A percentile compares a stretch with the other conserved stretches of the same genome.
Conservation (phyloP, 2,797 vertebrate genomes). For the Todus mexicanus region DNA sequence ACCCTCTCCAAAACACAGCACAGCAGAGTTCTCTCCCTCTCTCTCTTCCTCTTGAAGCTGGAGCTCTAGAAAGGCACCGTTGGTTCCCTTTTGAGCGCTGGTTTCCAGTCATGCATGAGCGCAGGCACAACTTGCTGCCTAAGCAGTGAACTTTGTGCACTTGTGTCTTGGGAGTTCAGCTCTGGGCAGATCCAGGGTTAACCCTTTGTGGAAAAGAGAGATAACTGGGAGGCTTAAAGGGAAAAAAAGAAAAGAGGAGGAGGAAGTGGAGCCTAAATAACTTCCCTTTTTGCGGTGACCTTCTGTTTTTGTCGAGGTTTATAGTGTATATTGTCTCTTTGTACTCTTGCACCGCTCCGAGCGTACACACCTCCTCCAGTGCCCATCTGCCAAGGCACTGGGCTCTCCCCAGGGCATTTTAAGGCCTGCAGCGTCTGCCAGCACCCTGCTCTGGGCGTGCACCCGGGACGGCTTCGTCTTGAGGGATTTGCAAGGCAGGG, state of each 20-base stretch:
- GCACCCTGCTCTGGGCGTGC: accelerated
- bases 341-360: neutral
- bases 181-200: neutral
- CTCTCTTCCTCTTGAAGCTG: neutral
- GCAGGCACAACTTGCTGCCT: neutral
- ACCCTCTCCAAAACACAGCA: neutral
- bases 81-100: neutral
- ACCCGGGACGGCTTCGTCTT: neutral
- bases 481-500: neutral
- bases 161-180: neutral
- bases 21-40: neutral
- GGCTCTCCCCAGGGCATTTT: neutral
- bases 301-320: neutral
- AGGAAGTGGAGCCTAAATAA: neutral
- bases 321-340: too few relatives aligned
- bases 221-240: too few relatives aligned
- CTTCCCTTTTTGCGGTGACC: neutral
- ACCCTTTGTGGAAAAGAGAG: neutral
- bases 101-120: neutral
- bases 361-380: neutral
- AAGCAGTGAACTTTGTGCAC: conserved; percentile 35
- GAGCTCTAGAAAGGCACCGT: neutral
- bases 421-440: neutral
- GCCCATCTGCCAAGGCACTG: neutral
- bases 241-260: accelerated